These are phyloP conservation scores for Homarus gammarus DNA, from an alignment of 2,888 invertebrate species.

Conservation along the genomic window DNA sequence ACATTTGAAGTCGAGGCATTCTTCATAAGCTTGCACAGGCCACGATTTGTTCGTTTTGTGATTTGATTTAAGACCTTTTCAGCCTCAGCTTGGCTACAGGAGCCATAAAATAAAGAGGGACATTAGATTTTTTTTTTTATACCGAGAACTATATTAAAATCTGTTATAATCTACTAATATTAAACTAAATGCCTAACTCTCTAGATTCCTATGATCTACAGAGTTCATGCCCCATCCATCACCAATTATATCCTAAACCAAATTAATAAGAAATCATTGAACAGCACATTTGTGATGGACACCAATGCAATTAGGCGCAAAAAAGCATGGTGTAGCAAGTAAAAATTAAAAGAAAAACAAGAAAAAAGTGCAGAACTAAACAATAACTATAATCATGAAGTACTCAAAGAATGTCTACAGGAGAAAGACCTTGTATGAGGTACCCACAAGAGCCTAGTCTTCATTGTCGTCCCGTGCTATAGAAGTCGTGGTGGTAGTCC, in stretches of 20 bases:
- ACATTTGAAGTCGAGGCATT: constrained; percentile 74
- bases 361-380: constrained; percentile 32
- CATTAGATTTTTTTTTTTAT: constrained; percentile 4
- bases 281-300: constrained; percentile 1
- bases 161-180: background rate
- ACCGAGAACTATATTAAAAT: background rate
- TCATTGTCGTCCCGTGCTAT: constrained; percentile 35
- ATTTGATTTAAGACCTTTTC: constrained; percentile 75
- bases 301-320: constrained; percentile 24
- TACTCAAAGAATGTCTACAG: constrained; percentile 21
- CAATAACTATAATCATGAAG: constrained; percentile 14
- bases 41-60: constrained; percentile 73
- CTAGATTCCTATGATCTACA: constrained; percentile 8
- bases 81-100: constrained; percentile 74
- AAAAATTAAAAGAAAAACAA: no score
- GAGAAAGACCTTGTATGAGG: background rate
- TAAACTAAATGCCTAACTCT: background rate
- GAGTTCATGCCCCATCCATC: constrained; percentile 26
- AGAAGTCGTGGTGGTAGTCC: constrained; percentile 47
- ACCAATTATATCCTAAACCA: background rate
- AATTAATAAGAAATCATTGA: background rate
- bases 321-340: constrained; percentile 36
- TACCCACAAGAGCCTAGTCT: constrained; percentile 61
- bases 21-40: constrained; percentile 71
- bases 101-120: constrained; percentile 49